phyloP scores from a whole-genome alignment of 2,888 invertebrate genomes.

The Mayetiola destructor region DNA sequence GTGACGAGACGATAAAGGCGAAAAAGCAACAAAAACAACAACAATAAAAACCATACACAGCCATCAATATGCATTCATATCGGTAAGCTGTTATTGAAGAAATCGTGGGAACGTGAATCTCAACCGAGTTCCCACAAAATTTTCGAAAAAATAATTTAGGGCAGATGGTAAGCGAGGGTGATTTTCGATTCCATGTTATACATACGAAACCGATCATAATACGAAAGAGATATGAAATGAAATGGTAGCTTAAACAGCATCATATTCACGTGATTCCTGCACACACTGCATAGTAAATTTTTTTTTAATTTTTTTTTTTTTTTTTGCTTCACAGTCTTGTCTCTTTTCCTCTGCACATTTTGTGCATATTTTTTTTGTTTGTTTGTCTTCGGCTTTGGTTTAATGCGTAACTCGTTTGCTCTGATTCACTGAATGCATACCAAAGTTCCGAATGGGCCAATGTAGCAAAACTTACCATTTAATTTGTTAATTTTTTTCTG shows the following conservation, averaged over 20 bases:
- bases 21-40: background rate
- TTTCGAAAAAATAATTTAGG: conserved; percentile 13
- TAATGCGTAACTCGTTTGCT: conserved; percentile 6
- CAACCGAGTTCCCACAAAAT: conserved; percentile 26
- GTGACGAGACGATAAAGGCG: background rate
- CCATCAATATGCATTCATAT: background rate
- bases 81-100: conserved; percentile 15
- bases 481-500: too few relatives aligned
- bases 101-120: conserved; percentile 29
- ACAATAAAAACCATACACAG: background rate
- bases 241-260: background rate
- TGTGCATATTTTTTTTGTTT: too few relatives aligned
- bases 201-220: background rate
- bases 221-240: background rate
- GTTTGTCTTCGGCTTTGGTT: background rate
- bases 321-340: background rate
- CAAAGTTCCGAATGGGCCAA: background rate
- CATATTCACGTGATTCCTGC: background rate
- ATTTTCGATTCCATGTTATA: conserved; percentile 14
- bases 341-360: background rate
- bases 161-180: conserved; percentile 18
- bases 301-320: background rate
- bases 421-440: conserved; percentile 4
- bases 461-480: background rate
- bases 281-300: background rate